Percentiles rank a stretch among this genome's conserved stretches.
Evolutionary conservation across 2,113 vertebrate species (phyloP).

Genomic region (Epinephelus fuscoguttatus): DNA sequence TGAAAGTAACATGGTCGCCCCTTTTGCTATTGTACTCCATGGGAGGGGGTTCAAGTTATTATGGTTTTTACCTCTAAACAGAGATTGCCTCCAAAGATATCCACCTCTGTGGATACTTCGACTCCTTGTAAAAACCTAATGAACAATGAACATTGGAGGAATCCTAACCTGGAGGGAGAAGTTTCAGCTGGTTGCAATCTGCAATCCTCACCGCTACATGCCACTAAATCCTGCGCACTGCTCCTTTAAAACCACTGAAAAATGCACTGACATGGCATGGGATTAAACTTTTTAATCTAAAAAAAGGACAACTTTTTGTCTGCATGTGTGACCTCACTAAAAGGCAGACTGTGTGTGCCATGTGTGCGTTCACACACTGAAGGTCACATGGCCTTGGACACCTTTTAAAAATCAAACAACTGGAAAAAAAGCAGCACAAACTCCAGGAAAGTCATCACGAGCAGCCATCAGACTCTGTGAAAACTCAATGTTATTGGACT

Average conservation of each 20-base stretch:
- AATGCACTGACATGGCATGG: background rate
- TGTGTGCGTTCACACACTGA: background rate
- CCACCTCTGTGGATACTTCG: too few relatives aligned
- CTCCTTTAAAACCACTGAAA: background rate
- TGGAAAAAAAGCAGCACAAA: background rate
- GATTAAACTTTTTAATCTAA: background rate
- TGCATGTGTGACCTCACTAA: background rate
- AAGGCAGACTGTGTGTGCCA: background rate
- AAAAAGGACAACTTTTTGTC: background rate
- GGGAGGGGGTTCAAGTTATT: too few relatives aligned
- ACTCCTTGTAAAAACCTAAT: too few relatives aligned
- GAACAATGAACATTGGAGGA: too few relatives aligned
- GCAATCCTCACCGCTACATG: too few relatives aligned
- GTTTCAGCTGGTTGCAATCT: too few relatives aligned
- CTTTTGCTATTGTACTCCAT: too few relatives aligned
- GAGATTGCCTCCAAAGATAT: too few relatives aligned
- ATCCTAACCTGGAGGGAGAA: too few relatives aligned
- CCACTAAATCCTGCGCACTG: too few relatives aligned
- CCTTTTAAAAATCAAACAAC: constrained; percentile 14
- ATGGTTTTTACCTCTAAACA: too few relatives aligned
- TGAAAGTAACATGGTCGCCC: too few relatives aligned
- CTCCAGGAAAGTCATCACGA: background rate
- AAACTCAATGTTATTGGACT: constrained; percentile 34
- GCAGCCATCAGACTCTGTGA: background rate
- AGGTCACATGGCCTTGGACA: background rate